Percentiles rank a stretch among this genome's conserved stretches.
Evolutionary conservation across 2,113 vertebrate species (phyloP).

Genomic region (Xiphophorus hellerii): DNA sequence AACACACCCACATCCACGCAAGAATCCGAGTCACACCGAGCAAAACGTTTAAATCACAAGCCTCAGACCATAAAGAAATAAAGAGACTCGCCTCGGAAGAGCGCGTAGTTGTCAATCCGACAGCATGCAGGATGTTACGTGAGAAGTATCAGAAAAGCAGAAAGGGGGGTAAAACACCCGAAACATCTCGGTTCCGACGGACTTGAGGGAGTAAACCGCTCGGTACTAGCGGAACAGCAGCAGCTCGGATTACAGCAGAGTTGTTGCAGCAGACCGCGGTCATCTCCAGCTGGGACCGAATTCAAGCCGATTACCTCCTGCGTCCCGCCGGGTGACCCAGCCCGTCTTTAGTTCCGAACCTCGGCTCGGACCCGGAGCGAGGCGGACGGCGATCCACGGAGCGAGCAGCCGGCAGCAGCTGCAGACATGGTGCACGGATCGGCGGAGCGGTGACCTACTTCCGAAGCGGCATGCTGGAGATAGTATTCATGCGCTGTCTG

Average conservation of each 20-base stretch:
- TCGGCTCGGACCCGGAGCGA: slow-evolving; percentile 41
- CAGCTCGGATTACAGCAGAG: slow-evolving; percentile 43
- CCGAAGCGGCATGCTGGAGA: slow-evolving; percentile 76
- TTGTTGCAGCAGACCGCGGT: slow-evolving; percentile 39
- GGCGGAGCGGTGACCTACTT: slow-evolving; percentile 80
- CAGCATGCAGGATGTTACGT: slow-evolving; percentile 51
- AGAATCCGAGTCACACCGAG: neutral
- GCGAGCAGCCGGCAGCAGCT: slow-evolving; percentile 56
- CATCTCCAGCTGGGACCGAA: slow-evolving; percentile 58
- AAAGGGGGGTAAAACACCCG: slow-evolving; percentile 31
- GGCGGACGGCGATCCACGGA: slow-evolving; percentile 46
- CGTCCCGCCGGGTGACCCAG: slow-evolving; percentile 42
- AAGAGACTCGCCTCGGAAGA: slow-evolving; percentile 48
- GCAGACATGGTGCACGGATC: slow-evolving; percentile 72
- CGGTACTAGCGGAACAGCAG: slow-evolving; percentile 7
- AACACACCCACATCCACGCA: slow-evolving; percentile 38
- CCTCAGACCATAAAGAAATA: neutral
- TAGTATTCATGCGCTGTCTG: slow-evolving; percentile 77
- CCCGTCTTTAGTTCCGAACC: neutral
- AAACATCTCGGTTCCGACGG: slow-evolving; percentile 35
- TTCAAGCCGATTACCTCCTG: slow-evolving; percentile 60
- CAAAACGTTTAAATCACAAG: neutral
- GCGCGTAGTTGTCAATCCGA: slow-evolving; percentile 61
- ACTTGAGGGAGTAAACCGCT: slow-evolving; percentile 12
- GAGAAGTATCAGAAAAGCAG: slow-evolving; percentile 38